Conservation (phyloP, 2,113 vertebrate species). For the Phasianus colchicus region DNA sequence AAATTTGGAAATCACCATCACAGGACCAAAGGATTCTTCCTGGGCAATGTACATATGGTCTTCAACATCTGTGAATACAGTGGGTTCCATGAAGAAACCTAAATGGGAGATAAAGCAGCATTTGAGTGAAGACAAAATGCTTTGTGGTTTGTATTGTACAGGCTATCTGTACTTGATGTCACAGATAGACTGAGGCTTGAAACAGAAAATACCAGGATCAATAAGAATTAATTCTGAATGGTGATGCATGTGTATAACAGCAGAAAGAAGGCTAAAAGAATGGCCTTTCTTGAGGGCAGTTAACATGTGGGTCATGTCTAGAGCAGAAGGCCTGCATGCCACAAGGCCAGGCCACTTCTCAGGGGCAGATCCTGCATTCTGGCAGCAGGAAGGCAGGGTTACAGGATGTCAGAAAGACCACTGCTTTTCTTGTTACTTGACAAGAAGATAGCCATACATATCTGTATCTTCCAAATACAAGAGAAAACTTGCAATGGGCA, state of each 20-base stretch:
- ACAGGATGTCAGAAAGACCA: not conserved
- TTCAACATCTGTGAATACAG: constrained; percentile 85
- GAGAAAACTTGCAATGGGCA: rapidly evolving
- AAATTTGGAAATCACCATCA: constrained; percentile 98
- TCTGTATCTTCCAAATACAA: not conserved
- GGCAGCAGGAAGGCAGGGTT: not conserved
- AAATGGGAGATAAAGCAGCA: not conserved
- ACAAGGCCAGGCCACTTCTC: not conserved
- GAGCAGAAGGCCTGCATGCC: not conserved
- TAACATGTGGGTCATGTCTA: not conserved
- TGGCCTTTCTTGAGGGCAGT: not conserved
- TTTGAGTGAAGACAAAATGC: not conserved
- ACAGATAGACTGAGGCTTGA: not conserved
- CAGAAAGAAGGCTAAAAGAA: not conserved
- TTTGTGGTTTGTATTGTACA: not conserved
- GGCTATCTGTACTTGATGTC: not conserved
- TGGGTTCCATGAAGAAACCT: constrained; percentile 89
- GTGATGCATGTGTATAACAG: not conserved
- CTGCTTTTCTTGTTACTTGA: not conserved
- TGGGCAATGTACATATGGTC: constrained; percentile 84
- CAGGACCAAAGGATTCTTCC: constrained; percentile 92
- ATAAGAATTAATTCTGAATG: not conserved
- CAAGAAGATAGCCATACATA: not conserved
- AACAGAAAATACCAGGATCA: not conserved
- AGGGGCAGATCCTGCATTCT: not conserved